Conservation (phyloP, 1,140 invertebrate species). For the Aporrectodea caliginosa region DNA sequence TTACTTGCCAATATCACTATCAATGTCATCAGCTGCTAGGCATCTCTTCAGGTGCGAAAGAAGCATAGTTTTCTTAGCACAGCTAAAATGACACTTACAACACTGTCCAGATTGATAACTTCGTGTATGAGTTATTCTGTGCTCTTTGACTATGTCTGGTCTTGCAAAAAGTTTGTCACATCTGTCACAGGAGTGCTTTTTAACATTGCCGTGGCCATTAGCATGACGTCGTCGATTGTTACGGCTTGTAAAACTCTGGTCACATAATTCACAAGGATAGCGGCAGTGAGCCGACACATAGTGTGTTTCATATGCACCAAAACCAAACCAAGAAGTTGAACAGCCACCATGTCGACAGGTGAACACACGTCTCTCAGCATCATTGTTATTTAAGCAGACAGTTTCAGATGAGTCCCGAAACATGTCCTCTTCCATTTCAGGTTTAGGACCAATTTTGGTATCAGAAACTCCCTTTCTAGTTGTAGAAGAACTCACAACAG, state of each 20-base stretch:
- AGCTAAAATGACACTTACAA: constrained; percentile 13
- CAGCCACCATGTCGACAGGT: background rate
- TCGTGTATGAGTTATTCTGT: constrained; percentile 27
- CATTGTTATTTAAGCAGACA: constrained; percentile 3
- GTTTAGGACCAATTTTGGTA: background rate
- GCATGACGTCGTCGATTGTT: constrained; percentile 31
- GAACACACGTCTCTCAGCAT: background rate
- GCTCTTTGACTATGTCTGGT: constrained; percentile 28
- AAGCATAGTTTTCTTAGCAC: constrained; percentile 22
- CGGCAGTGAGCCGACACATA: constrained; percentile 21
- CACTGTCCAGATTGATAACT: constrained; percentile 27
- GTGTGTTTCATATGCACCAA: constrained; percentile 25
- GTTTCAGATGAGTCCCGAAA: background rate
- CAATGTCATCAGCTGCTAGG: constrained; percentile 12
- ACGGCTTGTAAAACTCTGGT: constrained; percentile 25
- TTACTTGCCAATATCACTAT: constrained; percentile 2
- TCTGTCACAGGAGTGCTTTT: constrained; percentile 17
- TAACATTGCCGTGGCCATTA: constrained; percentile 14
- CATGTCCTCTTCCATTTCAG: background rate
- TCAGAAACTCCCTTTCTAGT: background rate
- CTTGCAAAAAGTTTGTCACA: constrained; percentile 28
- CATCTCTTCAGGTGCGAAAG: constrained; percentile 32
- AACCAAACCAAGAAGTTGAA: constrained; percentile 9
- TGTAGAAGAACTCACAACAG: background rate
- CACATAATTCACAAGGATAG: constrained; percentile 30